A percentile compares a stretch with the other conserved stretches of the same genome.
These are phyloP conservation scores for Plebejus melissa DNA, from an alignment of 2,888 invertebrate species.

Conservation along the genomic window DNA sequence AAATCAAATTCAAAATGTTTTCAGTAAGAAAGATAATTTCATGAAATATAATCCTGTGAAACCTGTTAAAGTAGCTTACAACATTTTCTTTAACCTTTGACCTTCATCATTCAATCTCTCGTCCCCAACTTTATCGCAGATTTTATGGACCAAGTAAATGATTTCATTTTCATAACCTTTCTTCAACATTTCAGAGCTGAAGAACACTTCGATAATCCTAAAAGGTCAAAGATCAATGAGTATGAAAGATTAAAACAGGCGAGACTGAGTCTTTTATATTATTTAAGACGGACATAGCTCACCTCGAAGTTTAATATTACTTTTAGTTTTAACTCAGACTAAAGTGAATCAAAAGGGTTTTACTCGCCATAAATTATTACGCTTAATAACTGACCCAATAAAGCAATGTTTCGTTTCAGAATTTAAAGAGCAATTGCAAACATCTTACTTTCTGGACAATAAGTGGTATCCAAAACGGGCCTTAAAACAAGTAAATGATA, in stretches of 20 bases:
- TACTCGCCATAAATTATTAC: not conserved
- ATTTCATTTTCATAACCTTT: conserved; percentile 1
- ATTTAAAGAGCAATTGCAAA: not conserved
- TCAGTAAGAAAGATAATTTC: not conserved
- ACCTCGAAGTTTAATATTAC: not conserved
- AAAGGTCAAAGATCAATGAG: conserved; percentile 18
- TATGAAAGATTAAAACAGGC: not conserved
- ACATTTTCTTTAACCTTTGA: not conserved
- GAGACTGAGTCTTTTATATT: not conserved
- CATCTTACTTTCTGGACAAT: no score
- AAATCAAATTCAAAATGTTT: no score
- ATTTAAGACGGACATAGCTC: not conserved
- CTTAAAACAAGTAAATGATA: no score
- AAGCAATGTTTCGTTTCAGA: not conserved
- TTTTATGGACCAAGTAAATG: conserved; percentile 4
- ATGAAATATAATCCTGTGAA: not conserved
- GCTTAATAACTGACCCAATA: not conserved
- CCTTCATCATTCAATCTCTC: conserved; percentile 1
- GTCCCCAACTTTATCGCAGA: conserved; percentile 11
- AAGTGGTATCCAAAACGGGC: no score
- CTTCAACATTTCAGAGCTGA: not conserved
- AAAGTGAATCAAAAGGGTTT: no score
- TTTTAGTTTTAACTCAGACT: no score
- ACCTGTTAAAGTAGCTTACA: no score
- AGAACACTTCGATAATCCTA: conserved; percentile 5